Evolutionary conservation across 2,113 vertebrate species (phyloP), one percentile per base, ranked within the genome.

Genomic region (Cyanoderma ruficeps): DNA sequence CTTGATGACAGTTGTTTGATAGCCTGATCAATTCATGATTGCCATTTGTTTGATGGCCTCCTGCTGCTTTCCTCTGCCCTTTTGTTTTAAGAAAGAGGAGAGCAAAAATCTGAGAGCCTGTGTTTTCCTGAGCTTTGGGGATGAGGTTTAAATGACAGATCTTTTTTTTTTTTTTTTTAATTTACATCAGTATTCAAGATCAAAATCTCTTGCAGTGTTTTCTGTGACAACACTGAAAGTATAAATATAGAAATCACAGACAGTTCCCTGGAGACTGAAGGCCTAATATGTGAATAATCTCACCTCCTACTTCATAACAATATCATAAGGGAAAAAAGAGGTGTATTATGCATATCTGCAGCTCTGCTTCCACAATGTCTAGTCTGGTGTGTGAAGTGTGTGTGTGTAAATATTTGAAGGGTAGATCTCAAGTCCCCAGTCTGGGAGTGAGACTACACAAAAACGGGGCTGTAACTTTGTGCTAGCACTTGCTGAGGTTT

Each of bases 271-370:
- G 92, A 93, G 86, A 95, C 83, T 60, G 77, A 82, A 89, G 83
- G 35, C 88, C 89, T 95, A 87, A 97, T 95, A 96, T 84, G 88
- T 94, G 93, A 96, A 93, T 97, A 96, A 92, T 96, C 86, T 94
- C 96, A 93, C 96, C 93, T 97, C 88, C 95, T 94, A 92, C 94
- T 90, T 96, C 72, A 27, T 75, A 92, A 94, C 76, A 95, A 88
- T 96, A 92, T 90, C 49, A 75, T 22, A 61, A 77, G 63, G 12
- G 12, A 35, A 70, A 67, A 82, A 80, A 83, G 86, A 89, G 90
- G 88, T 96, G 64, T 76, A 42, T 93, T 92, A 87, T 70, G 64
- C 60, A 63, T 87, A 55, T 82, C 88, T 47, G 42, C 64, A 94
- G 68, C 83, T 91, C 89, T 84, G 83, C 93, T 94, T 78, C 85